Percentiles rank a stretch among this genome's conserved stretches.
phyloP scores from a whole-genome alignment of 2,113 vertebrate species.

The Lophius piscatorius region DNA sequence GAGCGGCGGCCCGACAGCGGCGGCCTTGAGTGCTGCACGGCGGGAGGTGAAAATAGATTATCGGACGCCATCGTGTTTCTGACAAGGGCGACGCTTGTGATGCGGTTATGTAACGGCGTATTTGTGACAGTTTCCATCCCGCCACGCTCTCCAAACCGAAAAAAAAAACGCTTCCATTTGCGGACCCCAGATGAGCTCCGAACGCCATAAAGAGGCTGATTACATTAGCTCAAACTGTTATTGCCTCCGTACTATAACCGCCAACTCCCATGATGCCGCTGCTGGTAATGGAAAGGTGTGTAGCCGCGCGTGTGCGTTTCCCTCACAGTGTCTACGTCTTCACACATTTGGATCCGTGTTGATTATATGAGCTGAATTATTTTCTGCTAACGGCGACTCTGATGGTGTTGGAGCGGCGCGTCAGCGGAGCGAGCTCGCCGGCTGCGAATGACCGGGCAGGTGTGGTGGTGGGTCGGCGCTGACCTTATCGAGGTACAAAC shows the following conservation, averaged over 20 bases:
- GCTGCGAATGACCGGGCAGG: slow-evolving; percentile 40
- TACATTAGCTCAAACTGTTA: slow-evolving; percentile 55
- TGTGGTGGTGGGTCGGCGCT: slow-evolving; percentile 31
- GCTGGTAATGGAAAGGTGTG: slow-evolving; percentile 44
- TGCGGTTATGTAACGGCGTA: no score
- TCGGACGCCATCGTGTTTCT: no score
- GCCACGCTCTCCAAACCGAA: no score
- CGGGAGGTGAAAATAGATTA: no score
- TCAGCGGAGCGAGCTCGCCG: slow-evolving; percentile 32
- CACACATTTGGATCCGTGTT: slow-evolving; percentile 11
- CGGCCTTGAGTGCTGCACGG: no score
- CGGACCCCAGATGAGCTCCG: no score
- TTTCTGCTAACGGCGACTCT: slow-evolving; percentile 9
- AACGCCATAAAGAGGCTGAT: slow-evolving; percentile 36
- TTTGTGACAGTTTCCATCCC: no score
- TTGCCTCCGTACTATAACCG: slow-evolving; percentile 38
- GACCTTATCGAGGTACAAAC: slow-evolving; percentile 57
- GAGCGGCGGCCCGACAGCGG: no score
- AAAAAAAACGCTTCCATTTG: no score
- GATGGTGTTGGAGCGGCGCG: slow-evolving; percentile 28
- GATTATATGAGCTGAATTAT: slow-evolving; percentile 43
- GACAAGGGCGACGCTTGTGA: no score
- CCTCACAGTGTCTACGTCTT: no score
- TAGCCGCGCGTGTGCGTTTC: slow-evolving; percentile 27
- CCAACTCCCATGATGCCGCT: slow-evolving; percentile 34